Evolutionary conservation across 2,113 vertebrate genomes (phyloP).

Genomic region (Psammodynastes pulverulentus): DNA sequence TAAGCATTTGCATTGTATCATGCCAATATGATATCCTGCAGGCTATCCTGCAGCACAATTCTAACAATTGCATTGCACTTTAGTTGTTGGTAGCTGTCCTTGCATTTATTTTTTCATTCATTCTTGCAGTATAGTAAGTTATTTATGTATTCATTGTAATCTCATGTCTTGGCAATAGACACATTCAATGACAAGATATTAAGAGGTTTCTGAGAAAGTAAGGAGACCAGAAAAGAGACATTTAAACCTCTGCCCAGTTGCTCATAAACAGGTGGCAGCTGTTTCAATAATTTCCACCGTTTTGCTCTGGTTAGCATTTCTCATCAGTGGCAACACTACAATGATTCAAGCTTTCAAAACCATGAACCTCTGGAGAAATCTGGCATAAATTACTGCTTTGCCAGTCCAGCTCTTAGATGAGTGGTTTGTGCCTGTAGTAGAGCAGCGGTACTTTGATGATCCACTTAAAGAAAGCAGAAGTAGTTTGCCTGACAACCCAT

Average conservation of each 20-base stretch:
- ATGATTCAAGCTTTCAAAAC: constrained; percentile 29
- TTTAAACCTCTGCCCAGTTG: neutral
- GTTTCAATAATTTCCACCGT: constrained; percentile 39
- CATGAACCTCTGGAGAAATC: constrained; percentile 47
- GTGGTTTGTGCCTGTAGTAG: constrained; percentile 30
- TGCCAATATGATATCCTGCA: neutral
- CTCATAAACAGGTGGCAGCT: constrained; percentile 36
- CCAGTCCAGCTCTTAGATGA: constrained; percentile 30
- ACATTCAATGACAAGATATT: neutral
- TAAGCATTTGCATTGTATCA: neutral
- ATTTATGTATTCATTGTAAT: neutral
- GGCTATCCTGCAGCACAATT: neutral
- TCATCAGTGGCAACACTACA: constrained; percentile 29
- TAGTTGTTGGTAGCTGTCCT: neutral
- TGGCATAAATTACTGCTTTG: constrained; percentile 38
- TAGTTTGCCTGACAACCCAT: constrained; percentile 37
- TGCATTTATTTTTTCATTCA: neutral
- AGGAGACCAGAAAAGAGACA: constrained; percentile 12
- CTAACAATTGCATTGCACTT: neutral
- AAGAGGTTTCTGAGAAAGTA: neutral
- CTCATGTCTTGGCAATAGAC: neutral
- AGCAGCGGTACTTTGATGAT: constrained; percentile 38
- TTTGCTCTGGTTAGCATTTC: constrained; percentile 35
- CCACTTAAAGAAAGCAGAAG: constrained; percentile 24
- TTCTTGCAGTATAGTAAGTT: neutral